Conservation (phyloP, 2,797 vertebrate genomes). For the Morus bassanus region DNA sequence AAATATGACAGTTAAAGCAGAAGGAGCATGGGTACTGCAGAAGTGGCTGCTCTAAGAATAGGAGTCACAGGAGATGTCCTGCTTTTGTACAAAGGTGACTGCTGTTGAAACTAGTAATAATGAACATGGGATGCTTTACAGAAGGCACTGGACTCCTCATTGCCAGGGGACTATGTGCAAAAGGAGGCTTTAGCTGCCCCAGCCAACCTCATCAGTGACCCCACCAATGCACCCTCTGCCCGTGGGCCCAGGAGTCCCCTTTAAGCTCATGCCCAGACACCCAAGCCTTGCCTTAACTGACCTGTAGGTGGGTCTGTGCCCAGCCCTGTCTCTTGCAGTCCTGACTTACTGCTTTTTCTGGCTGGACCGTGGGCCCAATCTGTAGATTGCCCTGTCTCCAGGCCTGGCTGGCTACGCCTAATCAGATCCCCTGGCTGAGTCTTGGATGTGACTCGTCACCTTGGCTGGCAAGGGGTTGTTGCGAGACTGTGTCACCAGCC, state of each 20-base stretch:
- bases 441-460: background rate
- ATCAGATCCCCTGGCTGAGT: background rate
- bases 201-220: background rate
- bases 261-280: background rate
- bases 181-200: background rate
- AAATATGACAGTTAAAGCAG: background rate
- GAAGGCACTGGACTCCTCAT: background rate
- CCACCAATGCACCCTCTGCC: background rate
- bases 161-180: rapidly evolving
- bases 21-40: background rate
- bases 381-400: background rate
- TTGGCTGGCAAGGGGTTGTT: background rate
- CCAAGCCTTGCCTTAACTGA: background rate
- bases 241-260: rapidly evolving
- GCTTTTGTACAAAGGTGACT: background rate
- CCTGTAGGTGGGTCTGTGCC: background rate
- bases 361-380: background rate
- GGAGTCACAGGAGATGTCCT: background rate
- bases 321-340: background rate
- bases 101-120: background rate
- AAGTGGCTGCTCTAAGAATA: background rate
- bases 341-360: background rate
- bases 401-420: background rate
- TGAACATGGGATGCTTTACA: background rate
- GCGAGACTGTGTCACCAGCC: background rate